A percentile compares a stretch with the other conserved stretches of the same genome.
Evolutionary conservation across 2,888 invertebrate species (phyloP).

Genomic region (Smittia aterrima): DNA sequence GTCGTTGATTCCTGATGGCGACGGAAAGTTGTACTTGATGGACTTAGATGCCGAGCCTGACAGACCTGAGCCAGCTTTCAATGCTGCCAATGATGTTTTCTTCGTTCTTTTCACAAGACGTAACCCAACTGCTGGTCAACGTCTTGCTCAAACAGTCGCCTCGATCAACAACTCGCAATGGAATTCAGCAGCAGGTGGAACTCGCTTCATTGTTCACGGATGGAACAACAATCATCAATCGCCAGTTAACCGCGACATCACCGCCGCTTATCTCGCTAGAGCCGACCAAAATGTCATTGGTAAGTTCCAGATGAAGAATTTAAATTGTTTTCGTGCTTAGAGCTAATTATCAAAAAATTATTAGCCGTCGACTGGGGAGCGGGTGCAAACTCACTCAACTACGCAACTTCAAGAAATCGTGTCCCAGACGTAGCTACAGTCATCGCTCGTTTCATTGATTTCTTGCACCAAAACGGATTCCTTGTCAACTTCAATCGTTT

Average conservation of each 20-base stretch:
- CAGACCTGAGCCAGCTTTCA: slow-evolving; percentile 36
- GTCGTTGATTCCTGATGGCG: not conserved
- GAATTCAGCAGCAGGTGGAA: not conserved
- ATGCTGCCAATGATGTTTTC: too few species aligned
- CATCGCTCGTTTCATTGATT: slow-evolving; percentile 47
- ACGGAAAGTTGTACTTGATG: slow-evolving; percentile 13
- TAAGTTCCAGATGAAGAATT: not conserved
- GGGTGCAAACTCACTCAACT: slow-evolving; percentile 48
- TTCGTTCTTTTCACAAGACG: slow-evolving; percentile 49
- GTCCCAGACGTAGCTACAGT: slow-evolving; percentile 48
- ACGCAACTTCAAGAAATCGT: slow-evolving; percentile 48
- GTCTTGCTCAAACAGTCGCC: slow-evolving; percentile 39
- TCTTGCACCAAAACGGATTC: slow-evolving; percentile 45
- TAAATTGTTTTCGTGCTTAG: not conserved
- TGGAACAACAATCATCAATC: slow-evolving; percentile 60
- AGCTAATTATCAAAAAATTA: too few species aligned
- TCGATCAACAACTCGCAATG: slow-evolving; percentile 15
- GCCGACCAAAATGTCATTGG: slow-evolving; percentile 60
- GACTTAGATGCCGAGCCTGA: slow-evolving; percentile 5
- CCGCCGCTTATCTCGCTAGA: slow-evolving; percentile 56
- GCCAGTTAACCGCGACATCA: slow-evolving; percentile 46
- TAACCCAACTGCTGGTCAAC: slow-evolving; percentile 43
- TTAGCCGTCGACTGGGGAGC: slow-evolving; percentile 49
- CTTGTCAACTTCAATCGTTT: slow-evolving; percentile 46
- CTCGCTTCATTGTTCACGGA: slow-evolving; percentile 56